These are phyloP conservation scores for Ectobius pallidus DNA, from an alignment of 2,888 invertebrate genomes.

Conservation along the genomic window DNA sequence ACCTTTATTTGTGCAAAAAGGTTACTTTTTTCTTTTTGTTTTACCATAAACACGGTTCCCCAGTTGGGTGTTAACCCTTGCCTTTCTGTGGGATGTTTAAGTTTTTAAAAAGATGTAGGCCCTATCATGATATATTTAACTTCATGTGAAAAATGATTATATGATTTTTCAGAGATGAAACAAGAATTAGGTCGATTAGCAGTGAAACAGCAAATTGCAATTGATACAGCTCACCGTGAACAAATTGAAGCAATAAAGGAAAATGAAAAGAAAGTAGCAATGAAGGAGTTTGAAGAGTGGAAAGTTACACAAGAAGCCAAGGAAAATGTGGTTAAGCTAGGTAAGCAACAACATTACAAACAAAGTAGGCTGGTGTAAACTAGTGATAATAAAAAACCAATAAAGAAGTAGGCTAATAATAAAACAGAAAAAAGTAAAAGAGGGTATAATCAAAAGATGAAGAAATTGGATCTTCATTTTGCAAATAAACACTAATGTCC, in stretches of 20 bases:
- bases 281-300: conserved; percentile 70
- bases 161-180: conserved; percentile 55
- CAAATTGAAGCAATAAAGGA: conserved; percentile 69
- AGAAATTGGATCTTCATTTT: too few species aligned
- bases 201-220: conserved; percentile 64
- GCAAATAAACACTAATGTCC: too few species aligned
- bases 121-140: not conserved
- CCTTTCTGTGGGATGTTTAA: not conserved
- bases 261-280: conserved; percentile 65
- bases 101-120: not conserved
- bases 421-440: too few species aligned
- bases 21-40: not conserved
- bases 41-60: not conserved
- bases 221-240: conserved; percentile 63
- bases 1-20: too few species aligned
- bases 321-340: not conserved
- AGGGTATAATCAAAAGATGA: too few species aligned
- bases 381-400: too few species aligned
- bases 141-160: not conserved
- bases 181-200: conserved; percentile 64
- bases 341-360: too few species aligned
- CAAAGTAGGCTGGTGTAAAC: too few species aligned
- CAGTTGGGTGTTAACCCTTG: not conserved
- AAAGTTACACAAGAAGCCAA: conserved; percentile 46
- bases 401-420: too few species aligned